phyloP scores from a whole-genome alignment of 2,888 invertebrate genomes.

The Neoscelio sp. region DNA sequence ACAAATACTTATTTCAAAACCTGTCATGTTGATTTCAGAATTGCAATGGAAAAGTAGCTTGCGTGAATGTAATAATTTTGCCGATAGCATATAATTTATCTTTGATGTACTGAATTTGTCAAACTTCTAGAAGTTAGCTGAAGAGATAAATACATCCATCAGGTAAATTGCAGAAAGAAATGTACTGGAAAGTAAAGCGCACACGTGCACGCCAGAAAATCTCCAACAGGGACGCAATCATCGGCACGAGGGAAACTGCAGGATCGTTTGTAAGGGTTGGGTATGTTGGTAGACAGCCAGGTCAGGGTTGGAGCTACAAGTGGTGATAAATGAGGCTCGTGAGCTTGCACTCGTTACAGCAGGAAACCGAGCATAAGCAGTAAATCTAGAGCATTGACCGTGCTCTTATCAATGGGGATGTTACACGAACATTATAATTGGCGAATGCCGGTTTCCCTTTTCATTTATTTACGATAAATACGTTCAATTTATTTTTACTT shows the following conservation, averaged over 20 bases:
- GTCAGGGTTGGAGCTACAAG: slow-evolving; percentile 81
- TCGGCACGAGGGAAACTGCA: slow-evolving; percentile 53
- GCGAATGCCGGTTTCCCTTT: too few relatives aligned
- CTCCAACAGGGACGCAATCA: slow-evolving; percentile 26
- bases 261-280: slow-evolving; percentile 60
- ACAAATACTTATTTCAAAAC: neutral
- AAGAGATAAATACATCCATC: slow-evolving; percentile 33
- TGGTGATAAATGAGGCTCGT: slow-evolving; percentile 82
- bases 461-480: neutral
- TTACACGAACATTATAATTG: slow-evolving; percentile 36
- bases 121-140: slow-evolving; percentile 2
- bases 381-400: slow-evolving; percentile 58
- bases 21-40: slow-evolving; percentile 6
- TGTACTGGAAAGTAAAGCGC: slow-evolving; percentile 64
- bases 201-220: slow-evolving; percentile 70
- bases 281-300: slow-evolving; percentile 69
- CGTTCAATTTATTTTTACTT: too few relatives aligned
- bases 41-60: slow-evolving; percentile 1
- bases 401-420: slow-evolving; percentile 43
- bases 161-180: slow-evolving; percentile 70
- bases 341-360: slow-evolving; percentile 68
- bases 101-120: neutral
- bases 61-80: slow-evolving; percentile 4
- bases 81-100: neutral
- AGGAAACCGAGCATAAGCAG: slow-evolving; percentile 62